Percentiles rank a stretch among this genome's conserved stretches.
Evolutionary conservation across 2,797 vertebrate species (phyloP).

Genomic region (Todus mexicanus): DNA sequence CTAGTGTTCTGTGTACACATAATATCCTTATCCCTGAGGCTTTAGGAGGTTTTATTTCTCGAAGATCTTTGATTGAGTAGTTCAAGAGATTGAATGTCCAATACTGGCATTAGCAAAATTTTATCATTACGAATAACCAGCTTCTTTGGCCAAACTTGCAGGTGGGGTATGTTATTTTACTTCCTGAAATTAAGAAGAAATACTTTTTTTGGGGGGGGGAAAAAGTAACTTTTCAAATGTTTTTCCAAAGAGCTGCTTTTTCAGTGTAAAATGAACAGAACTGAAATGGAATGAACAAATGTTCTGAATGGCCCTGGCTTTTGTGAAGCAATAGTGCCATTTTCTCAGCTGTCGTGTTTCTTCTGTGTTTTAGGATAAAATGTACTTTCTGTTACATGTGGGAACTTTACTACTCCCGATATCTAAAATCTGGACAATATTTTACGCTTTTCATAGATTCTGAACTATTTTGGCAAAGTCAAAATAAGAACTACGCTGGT

Average conservation of each 20-base stretch:
- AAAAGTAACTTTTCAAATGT: background rate
- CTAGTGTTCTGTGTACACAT: background rate
- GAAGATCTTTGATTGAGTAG: background rate
- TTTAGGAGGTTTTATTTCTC: background rate
- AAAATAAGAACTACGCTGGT: conserved; percentile 93
- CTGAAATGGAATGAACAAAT: background rate
- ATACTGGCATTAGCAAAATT: background rate
- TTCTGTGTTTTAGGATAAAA: background rate
- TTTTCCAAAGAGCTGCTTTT: background rate
- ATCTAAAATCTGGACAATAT: background rate
- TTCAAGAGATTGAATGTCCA: background rate
- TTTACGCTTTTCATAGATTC: conserved; percentile 74
- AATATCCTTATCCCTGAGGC: background rate
- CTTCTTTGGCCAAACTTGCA: background rate
- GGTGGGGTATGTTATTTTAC: background rate
- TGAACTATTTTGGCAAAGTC: conserved; percentile 87
- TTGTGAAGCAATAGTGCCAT: background rate
- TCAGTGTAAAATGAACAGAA: background rate
- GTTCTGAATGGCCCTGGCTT: background rate
- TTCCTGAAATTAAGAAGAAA: background rate
- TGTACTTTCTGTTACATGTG: background rate
- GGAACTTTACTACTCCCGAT: background rate
- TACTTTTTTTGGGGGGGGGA: no score
- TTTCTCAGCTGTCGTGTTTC: background rate
- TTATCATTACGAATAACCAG: background rate